A percentile compares a stretch with the other conserved stretches of the same genome.
Conservation (phyloP, 2,797 vertebrate species). For the Tapera naevia region DNA sequence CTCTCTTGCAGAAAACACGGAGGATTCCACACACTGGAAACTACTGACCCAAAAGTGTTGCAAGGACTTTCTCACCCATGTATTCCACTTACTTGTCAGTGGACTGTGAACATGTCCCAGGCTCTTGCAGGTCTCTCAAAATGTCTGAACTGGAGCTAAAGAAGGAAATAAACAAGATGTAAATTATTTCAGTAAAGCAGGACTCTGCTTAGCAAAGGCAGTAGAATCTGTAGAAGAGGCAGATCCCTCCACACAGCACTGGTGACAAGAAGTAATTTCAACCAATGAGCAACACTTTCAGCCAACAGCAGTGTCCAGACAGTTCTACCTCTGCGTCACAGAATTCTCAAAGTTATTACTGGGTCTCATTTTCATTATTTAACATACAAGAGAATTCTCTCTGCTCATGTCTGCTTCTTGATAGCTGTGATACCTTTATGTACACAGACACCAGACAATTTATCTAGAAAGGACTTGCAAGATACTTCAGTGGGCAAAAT, state of each 20-base stretch:
- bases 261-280: background rate
- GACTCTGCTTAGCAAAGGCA: background rate
- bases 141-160: slow-evolving; percentile 74
- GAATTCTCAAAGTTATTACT: background rate
- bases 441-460: background rate
- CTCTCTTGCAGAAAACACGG: background rate
- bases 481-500: background rate
- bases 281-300: too few species aligned
- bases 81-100: slow-evolving; percentile 38
- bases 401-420: background rate
- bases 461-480: background rate
- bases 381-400: background rate
- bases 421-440: background rate
- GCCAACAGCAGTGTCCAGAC: background rate
- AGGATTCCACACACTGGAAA: background rate
- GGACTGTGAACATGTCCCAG: background rate
- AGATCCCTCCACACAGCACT: background rate
- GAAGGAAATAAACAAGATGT: background rate
- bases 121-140: slow-evolving; percentile 52
- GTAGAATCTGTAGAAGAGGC: background rate
- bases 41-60: fast-evolving
- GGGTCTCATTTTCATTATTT: background rate
- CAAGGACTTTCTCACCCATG: too few species aligned
- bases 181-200: background rate
- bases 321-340: background rate